A percentile compares a stretch with the other conserved stretches of the same genome.
Evolutionary conservation across 2,113 vertebrate genomes (phyloP).

Genomic region (Macquaria ambigua): DNA sequence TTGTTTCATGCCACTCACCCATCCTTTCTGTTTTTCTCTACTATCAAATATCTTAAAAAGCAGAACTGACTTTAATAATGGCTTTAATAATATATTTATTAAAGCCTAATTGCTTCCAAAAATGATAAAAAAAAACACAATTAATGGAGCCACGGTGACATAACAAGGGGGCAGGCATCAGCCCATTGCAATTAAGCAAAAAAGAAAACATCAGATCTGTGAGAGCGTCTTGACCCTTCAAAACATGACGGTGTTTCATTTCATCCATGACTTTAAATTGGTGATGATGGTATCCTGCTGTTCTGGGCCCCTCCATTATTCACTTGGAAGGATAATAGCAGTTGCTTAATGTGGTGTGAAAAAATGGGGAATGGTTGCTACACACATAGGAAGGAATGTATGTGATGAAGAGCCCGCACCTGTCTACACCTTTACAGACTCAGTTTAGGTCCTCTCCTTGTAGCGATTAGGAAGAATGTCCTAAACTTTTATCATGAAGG

Average conservation of each 20-base stretch:
- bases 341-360: constrained; percentile 69
- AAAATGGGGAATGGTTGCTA: constrained; percentile 56
- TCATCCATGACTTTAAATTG: constrained; percentile 68
- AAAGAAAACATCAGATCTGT: constrained; percentile 31
- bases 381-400: constrained; percentile 31
- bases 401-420: constrained; percentile 2
- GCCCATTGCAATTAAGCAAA: constrained; percentile 40
- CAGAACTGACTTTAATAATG: constrained; percentile 10
- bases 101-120: constrained; percentile 20
- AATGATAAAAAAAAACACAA: constrained; percentile 4
- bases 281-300: constrained; percentile 62
- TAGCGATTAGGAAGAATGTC: not conserved
- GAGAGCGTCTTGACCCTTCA: constrained; percentile 61
- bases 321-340: constrained; percentile 66
- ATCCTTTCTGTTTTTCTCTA: constrained; percentile 1
- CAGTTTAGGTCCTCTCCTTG: not conserved
- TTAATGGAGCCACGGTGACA: constrained; percentile 25
- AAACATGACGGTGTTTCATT: constrained; percentile 52
- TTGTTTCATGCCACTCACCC: constrained; percentile 2
- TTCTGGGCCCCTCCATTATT: constrained; percentile 53
- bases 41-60: constrained; percentile 12
- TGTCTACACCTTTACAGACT: not conserved
- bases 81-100: not conserved
- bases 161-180: constrained; percentile 15
- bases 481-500: not conserved